These are phyloP conservation scores for Pogonus chalceus DNA, from an alignment of 1,140 invertebrate genomes.

Conservation along the genomic window DNA sequence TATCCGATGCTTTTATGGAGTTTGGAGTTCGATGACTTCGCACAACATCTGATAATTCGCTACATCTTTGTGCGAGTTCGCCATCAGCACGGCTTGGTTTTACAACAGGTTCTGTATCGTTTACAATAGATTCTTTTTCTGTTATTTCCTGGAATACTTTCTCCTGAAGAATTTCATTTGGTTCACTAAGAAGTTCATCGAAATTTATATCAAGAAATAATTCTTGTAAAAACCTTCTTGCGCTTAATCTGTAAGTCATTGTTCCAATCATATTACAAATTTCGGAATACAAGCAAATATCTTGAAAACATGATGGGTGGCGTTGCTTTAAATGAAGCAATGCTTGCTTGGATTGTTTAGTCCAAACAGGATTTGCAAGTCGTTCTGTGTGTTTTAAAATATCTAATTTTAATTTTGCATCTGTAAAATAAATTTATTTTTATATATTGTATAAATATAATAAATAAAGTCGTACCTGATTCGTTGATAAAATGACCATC, in stretches of 20 bases:
- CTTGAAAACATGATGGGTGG: slow-evolving; percentile 71
- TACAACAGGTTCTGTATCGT: neutral
- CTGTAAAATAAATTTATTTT: slow-evolving; percentile 32
- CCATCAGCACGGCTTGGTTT: slow-evolving; percentile 3
- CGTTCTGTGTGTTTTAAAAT: slow-evolving; percentile 54
- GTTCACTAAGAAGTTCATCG: slow-evolving; percentile 43
- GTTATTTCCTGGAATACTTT: neutral
- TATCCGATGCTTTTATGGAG: neutral
- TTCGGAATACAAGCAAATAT: slow-evolving; percentile 89
- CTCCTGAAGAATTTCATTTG: slow-evolving; percentile 28
- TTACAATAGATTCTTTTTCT: neutral
- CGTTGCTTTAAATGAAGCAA: slow-evolving; percentile 76
- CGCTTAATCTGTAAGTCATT: slow-evolving; percentile 70
- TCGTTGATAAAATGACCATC: neutral
- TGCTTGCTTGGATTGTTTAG: slow-evolving; percentile 52
- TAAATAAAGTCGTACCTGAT: slow-evolving; percentile 23
- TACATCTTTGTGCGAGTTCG: slow-evolving; percentile 5
- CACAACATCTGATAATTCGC: slow-evolving; percentile 5
- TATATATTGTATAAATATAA: too few species aligned
- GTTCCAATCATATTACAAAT: slow-evolving; percentile 68
- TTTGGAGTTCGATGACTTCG: neutral
- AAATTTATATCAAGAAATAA: slow-evolving; percentile 83
- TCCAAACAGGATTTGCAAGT: slow-evolving; percentile 57
- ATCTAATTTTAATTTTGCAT: slow-evolving; percentile 29
- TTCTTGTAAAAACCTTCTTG: slow-evolving; percentile 86